Base-by-base conservation (phyloP, 2,888 invertebrate species). In the Sylvicola fuscatus region DNA sequence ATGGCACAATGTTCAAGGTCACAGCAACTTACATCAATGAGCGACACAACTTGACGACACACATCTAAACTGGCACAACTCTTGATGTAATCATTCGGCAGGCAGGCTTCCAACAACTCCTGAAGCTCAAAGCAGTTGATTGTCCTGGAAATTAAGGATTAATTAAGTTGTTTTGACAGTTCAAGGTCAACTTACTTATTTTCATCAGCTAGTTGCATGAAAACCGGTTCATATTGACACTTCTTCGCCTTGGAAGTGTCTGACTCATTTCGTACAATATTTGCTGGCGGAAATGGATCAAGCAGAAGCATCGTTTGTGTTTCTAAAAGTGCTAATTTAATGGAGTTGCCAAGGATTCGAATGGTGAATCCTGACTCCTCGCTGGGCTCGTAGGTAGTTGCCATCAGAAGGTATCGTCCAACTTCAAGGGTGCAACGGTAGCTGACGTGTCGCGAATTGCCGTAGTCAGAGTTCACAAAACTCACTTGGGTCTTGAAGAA, bases 81-180 rank as follows among this genome's bases (percentile, higher is more conserved):
- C 51, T 89, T 90, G 44, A 90, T 87, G 47, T 89, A 90, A 61
- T 90, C 89, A 52, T 90, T 90, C 1, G 89, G 90, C 38, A 90
- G 64, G 54, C 89, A 89, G 2, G 82, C 84, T 48, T 90, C 89
- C 17, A 90, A 58, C 13, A 90, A 59, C 52, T 90, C 90, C 54
- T 89, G 87, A 4, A 90, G 62, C 53, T 89, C 89, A 50, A 89
- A 90, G 3, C 86, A 80, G 48, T 87, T 86, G 16, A 90, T 82
- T 0, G 87, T 83, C 48, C 76, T 67, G 31, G 31, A 41, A 43
- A 3, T 7, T 12, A n/a, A 15, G n/a, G n/a, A 33, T 32, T 21
- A 21, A 21, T 21, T 21, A 21, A 21, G 29, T 29, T 38, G 27
- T 32, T 27, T 32, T 13, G n/a, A 37, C 11, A 31, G 13, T 35